These are phyloP conservation scores for Polydrusus tereticollis DNA, from an alignment of 2,888 invertebrate species.

Conservation along the genomic window DNA sequence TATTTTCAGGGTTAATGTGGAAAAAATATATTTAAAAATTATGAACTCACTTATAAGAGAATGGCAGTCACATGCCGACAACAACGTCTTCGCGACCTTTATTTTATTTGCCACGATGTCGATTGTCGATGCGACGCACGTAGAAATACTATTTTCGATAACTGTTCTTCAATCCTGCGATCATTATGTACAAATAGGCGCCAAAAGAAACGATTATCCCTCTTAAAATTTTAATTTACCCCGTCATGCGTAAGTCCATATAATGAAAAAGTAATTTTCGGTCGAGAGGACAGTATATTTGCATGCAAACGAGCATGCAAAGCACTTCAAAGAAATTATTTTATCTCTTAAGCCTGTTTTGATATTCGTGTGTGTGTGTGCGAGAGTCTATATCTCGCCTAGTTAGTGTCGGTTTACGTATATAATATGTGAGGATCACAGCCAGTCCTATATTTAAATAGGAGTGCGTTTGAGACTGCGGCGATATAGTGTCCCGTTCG, in stretches of 20 bases:
- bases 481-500: conserved; percentile 50
- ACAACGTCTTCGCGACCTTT: no score
- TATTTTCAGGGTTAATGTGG: no score
- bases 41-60: no score
- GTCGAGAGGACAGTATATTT: conserved; percentile 14
- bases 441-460: conserved; percentile 20
- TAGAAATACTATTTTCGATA: no score
- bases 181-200: no score
- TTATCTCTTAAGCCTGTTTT: conserved; percentile 36
- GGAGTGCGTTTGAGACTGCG: conserved; percentile 30
- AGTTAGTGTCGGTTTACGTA: conserved; percentile 23
- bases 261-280: conserved; percentile 14
- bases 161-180: no score
- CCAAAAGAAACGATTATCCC: neutral
- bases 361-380: conserved; percentile 32
- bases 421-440: conserved; percentile 10
- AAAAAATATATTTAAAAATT: no score
- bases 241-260: neutral
- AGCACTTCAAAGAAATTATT: conserved; percentile 42
- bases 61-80: no score
- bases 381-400: conserved; percentile 18
- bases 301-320: conserved; percentile 37
- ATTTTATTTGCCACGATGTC: no score
- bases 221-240: neutral
- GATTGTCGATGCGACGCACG: no score